These are phyloP conservation scores for Actenoides lindsayi DNA, from an alignment of 2,113 vertebrate genomes.

Conservation along the genomic window DNA sequence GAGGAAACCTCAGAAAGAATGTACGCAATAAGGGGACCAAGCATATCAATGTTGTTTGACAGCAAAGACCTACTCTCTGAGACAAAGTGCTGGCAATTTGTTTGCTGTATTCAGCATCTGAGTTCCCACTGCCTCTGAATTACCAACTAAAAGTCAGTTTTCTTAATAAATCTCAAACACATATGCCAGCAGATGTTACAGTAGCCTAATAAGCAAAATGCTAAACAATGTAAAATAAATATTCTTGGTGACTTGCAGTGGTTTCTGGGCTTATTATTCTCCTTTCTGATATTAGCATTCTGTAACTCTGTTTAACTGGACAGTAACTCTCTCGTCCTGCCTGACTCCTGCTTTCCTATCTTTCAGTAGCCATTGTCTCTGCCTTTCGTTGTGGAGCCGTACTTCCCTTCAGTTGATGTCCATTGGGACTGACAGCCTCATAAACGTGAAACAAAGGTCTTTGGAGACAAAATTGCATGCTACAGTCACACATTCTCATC, in stretches of 20 bases:
- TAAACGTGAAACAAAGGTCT: background rate
- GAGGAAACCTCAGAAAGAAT: background rate
- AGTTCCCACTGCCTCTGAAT: background rate
- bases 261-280: background rate
- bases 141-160: background rate
- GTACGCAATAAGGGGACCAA: background rate
- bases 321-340: background rate
- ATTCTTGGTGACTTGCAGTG: background rate
- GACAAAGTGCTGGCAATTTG: background rate
- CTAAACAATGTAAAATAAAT: background rate
- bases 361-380: background rate
- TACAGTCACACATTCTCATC: background rate
- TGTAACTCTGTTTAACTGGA: background rate
- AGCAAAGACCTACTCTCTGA: background rate
- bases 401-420: background rate
- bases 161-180: background rate
- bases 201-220: background rate
- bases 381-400: background rate
- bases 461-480: background rate
- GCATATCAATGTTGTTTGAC: background rate
- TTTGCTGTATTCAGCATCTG: background rate
- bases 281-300: background rate
- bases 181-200: background rate
- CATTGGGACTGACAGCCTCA: background rate
- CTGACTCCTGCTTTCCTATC: background rate